Conservation (phyloP, 2,888 invertebrate species). For the Drosophila kanekoi region DNA sequence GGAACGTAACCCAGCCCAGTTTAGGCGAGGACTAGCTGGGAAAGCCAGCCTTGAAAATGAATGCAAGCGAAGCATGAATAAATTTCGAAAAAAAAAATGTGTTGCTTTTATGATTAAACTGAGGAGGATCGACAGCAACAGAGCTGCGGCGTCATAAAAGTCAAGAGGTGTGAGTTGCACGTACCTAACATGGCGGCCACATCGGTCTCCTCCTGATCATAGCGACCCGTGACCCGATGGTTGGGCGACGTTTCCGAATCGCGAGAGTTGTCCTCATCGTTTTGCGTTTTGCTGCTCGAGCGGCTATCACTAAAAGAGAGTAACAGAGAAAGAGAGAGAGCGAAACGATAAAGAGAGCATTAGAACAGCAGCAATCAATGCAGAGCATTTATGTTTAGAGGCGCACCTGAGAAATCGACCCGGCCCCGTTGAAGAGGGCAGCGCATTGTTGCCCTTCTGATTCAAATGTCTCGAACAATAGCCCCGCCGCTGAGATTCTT, state of each 20-base stretch:
- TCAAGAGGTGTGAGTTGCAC: constrained; percentile 71
- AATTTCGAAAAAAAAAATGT: constrained; percentile 38
- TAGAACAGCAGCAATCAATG: constrained; percentile 12
- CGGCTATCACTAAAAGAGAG: constrained; percentile 82
- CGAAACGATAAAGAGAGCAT: not conserved
- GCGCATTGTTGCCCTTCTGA: constrained; percentile 90
- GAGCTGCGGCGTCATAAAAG: constrained; percentile 46
- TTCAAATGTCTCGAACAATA: constrained; percentile 98
- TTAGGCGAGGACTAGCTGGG: constrained; percentile 32
- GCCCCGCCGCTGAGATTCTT: constrained; percentile 98
- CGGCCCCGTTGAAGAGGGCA: constrained; percentile 84
- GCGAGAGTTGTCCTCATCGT: constrained; percentile 94
- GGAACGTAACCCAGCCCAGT: constrained; percentile 14
- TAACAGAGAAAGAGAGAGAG: not conserved
- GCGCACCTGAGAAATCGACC: constrained; percentile 84
- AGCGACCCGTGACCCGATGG: constrained; percentile 92
- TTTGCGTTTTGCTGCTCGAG: constrained; percentile 86
- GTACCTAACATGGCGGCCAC: constrained; percentile 97
- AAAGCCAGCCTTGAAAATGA: constrained; percentile 73
- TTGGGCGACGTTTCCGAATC: constrained; percentile 96
- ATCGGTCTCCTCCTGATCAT: constrained; percentile 97
- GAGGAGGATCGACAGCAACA: constrained; percentile 5
- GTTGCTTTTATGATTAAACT: constrained; percentile 41
- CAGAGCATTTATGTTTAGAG: constrained; percentile 23
- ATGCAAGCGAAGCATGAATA: constrained; percentile 65